Evolutionary conservation across 2,888 invertebrate genomes (phyloP), one percentile per base, ranked within the genome.

Genomic region (Agrenia bidenticulata): DNA sequence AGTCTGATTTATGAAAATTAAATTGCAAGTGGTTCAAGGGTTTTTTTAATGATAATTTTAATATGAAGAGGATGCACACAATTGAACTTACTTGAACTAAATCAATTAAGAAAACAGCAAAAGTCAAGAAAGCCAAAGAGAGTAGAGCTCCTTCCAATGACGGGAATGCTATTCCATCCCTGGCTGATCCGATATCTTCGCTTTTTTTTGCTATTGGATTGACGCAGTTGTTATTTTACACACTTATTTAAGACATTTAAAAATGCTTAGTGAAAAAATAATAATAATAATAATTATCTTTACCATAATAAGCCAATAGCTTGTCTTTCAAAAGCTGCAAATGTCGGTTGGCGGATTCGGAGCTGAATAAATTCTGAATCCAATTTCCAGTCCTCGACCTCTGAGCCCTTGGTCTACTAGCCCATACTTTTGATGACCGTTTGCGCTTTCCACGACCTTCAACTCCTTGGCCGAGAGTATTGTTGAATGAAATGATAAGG

Each of bases 101-200:
- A 81, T 91, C 90, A 58, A 92, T 88, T 62, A 92, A 84, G 78
- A 90, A 92, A 5, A 91, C 90, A 0, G 91, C 90, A 79, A 92
- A 91, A 0, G 91, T 90, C 11, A 92, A 82, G 79, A 92, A 91
- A 23, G 90, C 89, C 73, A 92, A 89, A 41, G 89, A 88, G 85
- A 92, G 87, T 58, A 92, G 81, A 0, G 92, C 87, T 53, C 89
- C 88, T 81, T 91, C 91, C 2, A 88, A 84, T 0, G 91, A 89
- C 13, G 91, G 90, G 79, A 91, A 89, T 73, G 89, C 87, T 75
- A 90, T 70, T 49, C 77, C 73, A 15, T 39, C 57, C 2, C 57
- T 9, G n/a, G 17, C 42, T 21, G 9, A 11, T n/a, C 5, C 45
- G 27, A 32, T 37, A 37, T n/a, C 19, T 27, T 23, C 2, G 4